Evolutionary conservation across 2,888 invertebrate genomes (phyloP).

Genomic region (Empis stercorea): DNA sequence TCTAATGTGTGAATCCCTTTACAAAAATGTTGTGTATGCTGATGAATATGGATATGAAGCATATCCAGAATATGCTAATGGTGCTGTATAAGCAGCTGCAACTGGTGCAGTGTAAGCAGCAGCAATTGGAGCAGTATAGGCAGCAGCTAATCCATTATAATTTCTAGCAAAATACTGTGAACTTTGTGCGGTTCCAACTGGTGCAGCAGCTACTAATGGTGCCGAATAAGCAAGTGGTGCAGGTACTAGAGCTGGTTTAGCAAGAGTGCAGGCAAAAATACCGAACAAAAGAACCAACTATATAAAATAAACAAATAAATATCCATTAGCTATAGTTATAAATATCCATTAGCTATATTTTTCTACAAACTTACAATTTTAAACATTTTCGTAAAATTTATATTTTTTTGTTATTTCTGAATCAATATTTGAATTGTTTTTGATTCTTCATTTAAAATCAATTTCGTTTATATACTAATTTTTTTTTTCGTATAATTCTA

Average conservation of each 20-base stretch:
- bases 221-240: slow-evolving; percentile 27
- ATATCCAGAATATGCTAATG: not conserved
- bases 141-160: slow-evolving; percentile 42
- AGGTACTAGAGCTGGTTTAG: slow-evolving; percentile 29
- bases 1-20: too few relatives aligned
- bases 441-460: slow-evolving; percentile 15
- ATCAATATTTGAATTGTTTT: slow-evolving; percentile 20
- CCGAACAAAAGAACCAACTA: slow-evolving; percentile 24
- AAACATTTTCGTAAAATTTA: slow-evolving; percentile 19
- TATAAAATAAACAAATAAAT: slow-evolving; percentile 11
- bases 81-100: not conserved
- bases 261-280: slow-evolving; percentile 24
- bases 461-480: slow-evolving; percentile 19
- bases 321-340: slow-evolving; percentile 1
- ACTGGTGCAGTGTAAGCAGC: slow-evolving; percentile 5
- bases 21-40: not conserved
- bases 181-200: slow-evolving; percentile 41
- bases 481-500: not conserved
- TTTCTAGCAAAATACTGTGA: slow-evolving; percentile 46
- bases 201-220: slow-evolving; percentile 16
- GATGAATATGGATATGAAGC: not conserved
- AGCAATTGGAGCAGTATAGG: slow-evolving; percentile 14
- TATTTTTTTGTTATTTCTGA: slow-evolving; percentile 12
- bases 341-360: slow-evolving; percentile 1
- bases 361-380: slow-evolving; percentile 1